A percentile compares a stretch with the other conserved stretches of the same genome.
These are phyloP conservation scores for Cremastinae sp. DNA, from an alignment of 2,888 invertebrate genomes.

Conservation along the genomic window DNA sequence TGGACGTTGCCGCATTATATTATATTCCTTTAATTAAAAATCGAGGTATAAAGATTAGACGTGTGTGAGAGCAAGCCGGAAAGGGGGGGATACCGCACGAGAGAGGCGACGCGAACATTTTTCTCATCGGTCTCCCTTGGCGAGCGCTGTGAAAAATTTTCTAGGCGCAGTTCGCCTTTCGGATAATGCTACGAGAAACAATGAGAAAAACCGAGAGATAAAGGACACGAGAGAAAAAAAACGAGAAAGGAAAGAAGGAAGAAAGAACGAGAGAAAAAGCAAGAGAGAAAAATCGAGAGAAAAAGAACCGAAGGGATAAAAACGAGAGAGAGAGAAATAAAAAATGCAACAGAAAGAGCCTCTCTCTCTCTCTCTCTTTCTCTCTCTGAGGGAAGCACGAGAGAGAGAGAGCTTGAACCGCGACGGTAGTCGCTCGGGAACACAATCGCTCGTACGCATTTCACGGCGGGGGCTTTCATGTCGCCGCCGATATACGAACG, in stretches of 20 bases:
- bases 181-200: slow-evolving; percentile 68
- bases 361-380: slow-evolving; percentile 40
- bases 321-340: slow-evolving; percentile 30
- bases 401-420: slow-evolving; percentile 9
- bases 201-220: slow-evolving; percentile 67
- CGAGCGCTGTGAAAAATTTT: slow-evolving; percentile 22
- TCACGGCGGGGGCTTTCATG: slow-evolving; percentile 73
- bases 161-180: slow-evolving; percentile 60
- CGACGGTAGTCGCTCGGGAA: slow-evolving; percentile 59
- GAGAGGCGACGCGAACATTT: slow-evolving; percentile 36
- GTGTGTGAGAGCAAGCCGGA: slow-evolving; percentile 66
- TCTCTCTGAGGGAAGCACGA: too few species aligned
- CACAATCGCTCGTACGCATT: slow-evolving; percentile 74
- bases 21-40: slow-evolving; percentile 76
- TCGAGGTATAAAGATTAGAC: slow-evolving; percentile 70
- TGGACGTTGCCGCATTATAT: slow-evolving; percentile 71
- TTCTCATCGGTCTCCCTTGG: slow-evolving; percentile 40
- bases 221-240: slow-evolving; percentile 43
- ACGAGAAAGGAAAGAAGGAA: slow-evolving; percentile 41
- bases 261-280: slow-evolving; percentile 49
- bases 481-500: slow-evolving; percentile 68
- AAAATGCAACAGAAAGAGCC: slow-evolving; percentile 6
- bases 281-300: slow-evolving; percentile 37
- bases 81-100: slow-evolving; percentile 21
- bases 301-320: too few species aligned